Percentiles rank a stretch among this genome's conserved stretches.
These are phyloP conservation scores for Rhinogobius similis DNA, from an alignment of 2,113 vertebrate genomes.

Conservation along the genomic window DNA sequence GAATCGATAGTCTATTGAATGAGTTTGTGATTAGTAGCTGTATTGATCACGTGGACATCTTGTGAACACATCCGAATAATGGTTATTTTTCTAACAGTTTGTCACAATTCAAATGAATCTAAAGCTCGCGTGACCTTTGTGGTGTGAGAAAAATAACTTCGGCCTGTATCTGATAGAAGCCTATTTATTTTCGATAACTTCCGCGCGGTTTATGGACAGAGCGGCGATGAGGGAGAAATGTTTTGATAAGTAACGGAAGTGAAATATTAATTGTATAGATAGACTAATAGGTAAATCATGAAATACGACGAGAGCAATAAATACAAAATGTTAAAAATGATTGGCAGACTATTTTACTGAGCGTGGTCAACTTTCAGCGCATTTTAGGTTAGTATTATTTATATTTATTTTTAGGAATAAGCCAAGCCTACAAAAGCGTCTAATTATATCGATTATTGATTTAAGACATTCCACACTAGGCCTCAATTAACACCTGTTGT, in stretches of 20 bases:
- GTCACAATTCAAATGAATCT: slow-evolving; percentile 48
- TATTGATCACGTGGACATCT: slow-evolving; percentile 66
- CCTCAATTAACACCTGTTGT: slow-evolving; percentile 56
- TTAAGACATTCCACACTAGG: background rate
- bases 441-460: slow-evolving; percentile 26
- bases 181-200: slow-evolving; percentile 10
- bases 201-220: background rate
- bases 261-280: background rate
- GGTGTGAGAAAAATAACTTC: background rate
- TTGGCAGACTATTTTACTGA: background rate
- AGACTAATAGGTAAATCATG: background rate
- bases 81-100: slow-evolving; percentile 42
- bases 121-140: slow-evolving; percentile 19
- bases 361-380: background rate
- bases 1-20: slow-evolving; percentile 62
- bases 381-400: background rate
- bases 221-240: background rate
- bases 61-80: slow-evolving; percentile 61
- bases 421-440: background rate
- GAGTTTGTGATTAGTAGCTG: slow-evolving; percentile 68
- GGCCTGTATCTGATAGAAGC: slow-evolving; percentile 6
- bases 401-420: background rate
- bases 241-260: background rate
- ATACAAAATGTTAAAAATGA: background rate
- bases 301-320: background rate